Percentiles rank a stretch among this genome's conserved stretches.
Conservation (phyloP, 1,140 invertebrate genomes). For the Papilio machaon region DNA sequence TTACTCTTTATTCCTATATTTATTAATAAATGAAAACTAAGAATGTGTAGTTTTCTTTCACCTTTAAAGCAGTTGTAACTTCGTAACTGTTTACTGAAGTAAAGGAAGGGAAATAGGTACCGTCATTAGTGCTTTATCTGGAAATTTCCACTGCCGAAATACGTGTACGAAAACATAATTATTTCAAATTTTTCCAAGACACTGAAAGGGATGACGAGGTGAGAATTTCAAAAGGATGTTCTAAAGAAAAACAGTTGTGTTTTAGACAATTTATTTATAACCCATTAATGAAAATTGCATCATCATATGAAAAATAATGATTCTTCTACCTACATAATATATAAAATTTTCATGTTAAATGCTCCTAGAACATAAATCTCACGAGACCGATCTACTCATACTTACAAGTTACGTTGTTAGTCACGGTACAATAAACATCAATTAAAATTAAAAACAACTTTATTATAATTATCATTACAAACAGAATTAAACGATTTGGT, state of each 20-base stretch:
- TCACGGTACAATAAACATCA: constrained; percentile 72
- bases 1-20: not conserved
- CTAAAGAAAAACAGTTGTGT: constrained; percentile 52
- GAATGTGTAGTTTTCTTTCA: not conserved
- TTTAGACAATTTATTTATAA: constrained; percentile 73
- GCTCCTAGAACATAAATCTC: constrained; percentile 78
- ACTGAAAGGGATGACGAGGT: not conserved
- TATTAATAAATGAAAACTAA: not conserved
- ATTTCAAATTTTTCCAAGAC: too few species aligned
- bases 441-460: constrained; percentile 77
- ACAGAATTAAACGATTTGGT: constrained; percentile 74
- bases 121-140: too few species aligned
- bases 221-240: not conserved
- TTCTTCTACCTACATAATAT: constrained; percentile 77
- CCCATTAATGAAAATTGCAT: constrained; percentile 77
- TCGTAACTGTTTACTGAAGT: too few species aligned
- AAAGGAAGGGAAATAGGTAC: too few species aligned
- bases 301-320: constrained; percentile 80
- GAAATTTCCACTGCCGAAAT: not conserved
- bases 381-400: constrained; percentile 65
- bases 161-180: too few species aligned
- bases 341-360: constrained; percentile 77
- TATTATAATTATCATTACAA: constrained; percentile 68
- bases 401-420: constrained; percentile 71
- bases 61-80: not conserved